Conservation (phyloP, 2,888 invertebrate genomes). For the Esperia sulphurella region DNA sequence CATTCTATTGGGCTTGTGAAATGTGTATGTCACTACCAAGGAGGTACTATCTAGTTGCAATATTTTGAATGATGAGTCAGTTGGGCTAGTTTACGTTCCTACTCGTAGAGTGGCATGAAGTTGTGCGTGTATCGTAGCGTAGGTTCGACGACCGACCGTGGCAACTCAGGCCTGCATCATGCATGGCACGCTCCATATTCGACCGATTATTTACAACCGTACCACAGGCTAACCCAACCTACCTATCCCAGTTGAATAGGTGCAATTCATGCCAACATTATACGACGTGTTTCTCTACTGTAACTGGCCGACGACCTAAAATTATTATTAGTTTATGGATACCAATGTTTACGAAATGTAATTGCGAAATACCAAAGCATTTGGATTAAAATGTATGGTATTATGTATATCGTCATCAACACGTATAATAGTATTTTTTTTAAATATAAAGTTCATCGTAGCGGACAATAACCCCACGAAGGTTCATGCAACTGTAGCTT, state of each 20-base stretch:
- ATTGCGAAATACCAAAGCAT: too few species aligned
- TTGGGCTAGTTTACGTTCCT: constrained; percentile 16
- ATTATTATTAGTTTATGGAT: too few species aligned
- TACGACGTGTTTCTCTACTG: not conserved
- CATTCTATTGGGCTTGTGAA: constrained; percentile 17
- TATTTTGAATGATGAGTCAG: constrained; percentile 17
- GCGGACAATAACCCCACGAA: too few species aligned
- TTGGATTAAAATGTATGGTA: too few species aligned
- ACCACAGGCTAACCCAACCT: constrained; percentile 7
- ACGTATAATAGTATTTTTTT: too few species aligned
- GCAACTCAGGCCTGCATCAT: constrained; percentile 33
- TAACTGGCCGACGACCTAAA: too few species aligned
- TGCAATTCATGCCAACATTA: constrained; percentile 11
- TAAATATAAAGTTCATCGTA: too few species aligned
- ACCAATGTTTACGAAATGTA: too few species aligned
- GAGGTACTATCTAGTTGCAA: too few species aligned
- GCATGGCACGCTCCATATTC: constrained; percentile 46
- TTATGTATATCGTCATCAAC: too few species aligned
- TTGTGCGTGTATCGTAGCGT: constrained; percentile 18
- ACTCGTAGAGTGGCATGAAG: constrained; percentile 25
- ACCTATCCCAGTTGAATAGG: constrained; percentile 15
- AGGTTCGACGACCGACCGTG: constrained; percentile 66
- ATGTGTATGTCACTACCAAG: too few species aligned
- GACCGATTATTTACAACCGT: constrained; percentile 53
- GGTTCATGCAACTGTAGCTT: too few species aligned